A percentile compares a stretch with the other conserved stretches of the same genome.
Evolutionary conservation across 2,888 invertebrate genomes (phyloP).

Genomic region (Microplitis deprimator): DNA sequence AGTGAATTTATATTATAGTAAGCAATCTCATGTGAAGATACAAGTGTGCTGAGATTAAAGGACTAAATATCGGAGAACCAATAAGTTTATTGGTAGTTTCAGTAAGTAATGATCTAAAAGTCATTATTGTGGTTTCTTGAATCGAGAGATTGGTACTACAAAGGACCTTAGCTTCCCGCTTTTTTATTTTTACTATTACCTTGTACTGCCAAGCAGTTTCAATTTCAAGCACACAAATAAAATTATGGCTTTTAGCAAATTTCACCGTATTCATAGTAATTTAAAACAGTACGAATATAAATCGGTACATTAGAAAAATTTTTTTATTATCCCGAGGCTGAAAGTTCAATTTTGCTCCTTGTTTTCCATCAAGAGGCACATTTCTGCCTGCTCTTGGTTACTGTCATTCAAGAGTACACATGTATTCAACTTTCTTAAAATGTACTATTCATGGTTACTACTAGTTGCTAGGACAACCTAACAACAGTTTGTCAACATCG

Average conservation of each 20-base stretch:
- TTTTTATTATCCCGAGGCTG: neutral
- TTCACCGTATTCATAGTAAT: constrained; percentile 31
- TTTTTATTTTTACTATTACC: neutral
- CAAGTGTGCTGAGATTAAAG: constrained; percentile 59
- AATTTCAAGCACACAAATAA: constrained; percentile 20
- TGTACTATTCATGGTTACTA: no score
- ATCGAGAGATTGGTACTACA: constrained; percentile 18
- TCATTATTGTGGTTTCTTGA: constrained; percentile 61
- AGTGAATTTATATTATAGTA: constrained; percentile 47
- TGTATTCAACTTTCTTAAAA: no score
- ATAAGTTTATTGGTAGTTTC: constrained; percentile 71
- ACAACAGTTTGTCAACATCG: no score
- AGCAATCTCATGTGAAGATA: constrained; percentile 59
- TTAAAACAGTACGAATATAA: constrained; percentile 30
- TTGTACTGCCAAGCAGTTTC: neutral
- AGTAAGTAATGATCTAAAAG: constrained; percentile 71
- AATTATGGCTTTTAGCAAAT: constrained; percentile 39
- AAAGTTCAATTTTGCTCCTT: no score
- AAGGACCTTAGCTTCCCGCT: constrained; percentile 6
- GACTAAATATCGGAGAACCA: constrained; percentile 68
- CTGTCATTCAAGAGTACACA: no score
- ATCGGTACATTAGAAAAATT: constrained; percentile 25
- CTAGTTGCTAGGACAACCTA: no score
- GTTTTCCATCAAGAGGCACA: no score
- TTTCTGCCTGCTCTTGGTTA: no score